Base-by-base conservation (phyloP, 2,888 invertebrate genomes). In the Epicampocera succincta region DNA sequence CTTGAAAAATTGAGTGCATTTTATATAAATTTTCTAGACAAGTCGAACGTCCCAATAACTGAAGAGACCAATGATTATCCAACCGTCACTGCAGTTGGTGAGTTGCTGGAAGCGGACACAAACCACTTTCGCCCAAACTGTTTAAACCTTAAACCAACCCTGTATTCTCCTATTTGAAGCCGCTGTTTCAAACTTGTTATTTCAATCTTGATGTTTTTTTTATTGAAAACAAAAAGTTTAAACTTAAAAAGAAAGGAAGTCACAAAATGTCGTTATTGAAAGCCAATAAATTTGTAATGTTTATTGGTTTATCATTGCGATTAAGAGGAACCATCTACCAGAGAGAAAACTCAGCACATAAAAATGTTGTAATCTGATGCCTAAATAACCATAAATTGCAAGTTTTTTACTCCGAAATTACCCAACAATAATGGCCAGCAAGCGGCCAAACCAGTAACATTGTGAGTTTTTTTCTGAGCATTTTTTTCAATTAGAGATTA, bases 401-500 rank as follows among this genome's bases (percentile, higher is more conserved):
- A 73, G 52, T 40, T 13, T 58, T 68, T 15, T 17, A 17, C 61
- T 13, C 15, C n/a, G 40, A 48, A 56, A 69, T 74, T 13, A 38
- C 54, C 11, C 29, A 40, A 50, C 66, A 42, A 50, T n/a, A 42
- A 19, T 58, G 63, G 69, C 17, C 66, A 69, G 15, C 15, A 48
- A 40, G 15, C 44, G 21, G 15, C 19, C 52, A 19, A 61, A 15
- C 29, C 11, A 63, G 46, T 25, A 72, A 44, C n/a, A 56, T 29
- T 4, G 13, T 52, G 8, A 13, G 38, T 33, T 40, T 63, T 13
- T 19, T 56, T 65, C 46, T 48, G 12, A 17, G 48, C 5, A n/a
- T 42, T 69, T 38, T 68, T 69, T 83, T 86, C 85, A 86, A 86
- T 90, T 89, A 89, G 87, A 89, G 89, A 89, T 90, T 90, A 90